Evolutionary conservation across 2,888 invertebrate species (phyloP).

Genomic region (Spatulosminthurus flaviceps): DNA sequence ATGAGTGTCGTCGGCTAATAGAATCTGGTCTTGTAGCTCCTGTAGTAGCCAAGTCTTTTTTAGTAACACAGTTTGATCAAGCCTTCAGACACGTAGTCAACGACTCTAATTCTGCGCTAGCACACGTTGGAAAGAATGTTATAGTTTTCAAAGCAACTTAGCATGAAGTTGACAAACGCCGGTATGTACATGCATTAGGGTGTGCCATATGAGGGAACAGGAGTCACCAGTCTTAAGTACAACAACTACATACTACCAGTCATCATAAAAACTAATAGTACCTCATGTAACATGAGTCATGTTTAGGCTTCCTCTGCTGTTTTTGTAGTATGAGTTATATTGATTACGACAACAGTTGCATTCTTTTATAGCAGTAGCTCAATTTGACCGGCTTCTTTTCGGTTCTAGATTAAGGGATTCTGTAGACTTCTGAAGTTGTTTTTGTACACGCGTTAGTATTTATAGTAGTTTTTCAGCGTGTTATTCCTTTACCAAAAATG

Average conservation of each 20-base stretch:
- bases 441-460: no score
- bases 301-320: background rate
- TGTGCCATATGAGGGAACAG: conserved; percentile 16
- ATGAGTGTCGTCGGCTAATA: conserved; percentile 58
- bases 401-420: no score
- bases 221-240: background rate
- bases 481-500: no score
- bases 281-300: background rate
- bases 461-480: no score
- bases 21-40: conserved; percentile 61
- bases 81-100: conserved; percentile 61
- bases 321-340: background rate
- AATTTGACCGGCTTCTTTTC: no score
- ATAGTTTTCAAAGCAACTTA: conserved; percentile 57
- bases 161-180: background rate
- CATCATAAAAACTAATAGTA: background rate
- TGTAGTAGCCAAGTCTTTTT: conserved; percentile 61
- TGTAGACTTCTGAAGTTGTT: no score
- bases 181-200: background rate
- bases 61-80: conserved; percentile 63
- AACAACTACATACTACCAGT: background rate
- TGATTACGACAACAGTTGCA: background rate
- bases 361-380: background rate
- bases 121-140: conserved; percentile 63
- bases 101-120: conserved; percentile 58